These are phyloP conservation scores for Heterotis niloticus DNA, from an alignment of 2,113 vertebrate genomes.

Conservation along the genomic window DNA sequence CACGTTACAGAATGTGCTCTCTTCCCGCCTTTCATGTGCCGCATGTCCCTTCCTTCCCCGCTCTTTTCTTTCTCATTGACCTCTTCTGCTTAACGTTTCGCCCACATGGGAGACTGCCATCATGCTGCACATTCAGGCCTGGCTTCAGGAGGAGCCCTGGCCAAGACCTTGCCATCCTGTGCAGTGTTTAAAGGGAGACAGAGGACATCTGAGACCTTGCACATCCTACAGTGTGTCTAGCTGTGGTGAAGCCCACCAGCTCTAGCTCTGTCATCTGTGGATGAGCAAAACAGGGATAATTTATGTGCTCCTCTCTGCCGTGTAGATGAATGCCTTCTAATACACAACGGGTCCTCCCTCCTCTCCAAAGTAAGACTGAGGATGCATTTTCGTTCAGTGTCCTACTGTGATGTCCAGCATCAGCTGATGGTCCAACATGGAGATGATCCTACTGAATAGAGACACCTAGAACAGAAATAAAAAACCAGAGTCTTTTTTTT, in stretches of 20 bases:
- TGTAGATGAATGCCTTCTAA: not conserved
- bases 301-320: not conserved
- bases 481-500: not conserved
- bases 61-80: no score
- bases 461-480: not conserved
- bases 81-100: not conserved
- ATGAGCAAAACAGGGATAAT: not conserved
- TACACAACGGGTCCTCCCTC: not conserved
- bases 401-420: not conserved
- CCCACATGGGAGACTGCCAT: not conserved
- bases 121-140: no score
- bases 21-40: not conserved
- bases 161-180: not conserved
- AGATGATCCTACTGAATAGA: not conserved
- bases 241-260: not conserved
- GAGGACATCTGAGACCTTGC: not conserved
- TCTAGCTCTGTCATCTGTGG: not conserved
- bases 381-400: not conserved
- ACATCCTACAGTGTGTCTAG: not conserved
- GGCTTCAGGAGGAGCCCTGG: not conserved
- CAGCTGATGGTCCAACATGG: not conserved
- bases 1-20: not conserved
- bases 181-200: conserved; percentile 4
- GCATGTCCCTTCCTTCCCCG: no score
- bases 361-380: not conserved